Conservation (phyloP, 2,797 vertebrate genomes). For the Dipus sagitta region DNA sequence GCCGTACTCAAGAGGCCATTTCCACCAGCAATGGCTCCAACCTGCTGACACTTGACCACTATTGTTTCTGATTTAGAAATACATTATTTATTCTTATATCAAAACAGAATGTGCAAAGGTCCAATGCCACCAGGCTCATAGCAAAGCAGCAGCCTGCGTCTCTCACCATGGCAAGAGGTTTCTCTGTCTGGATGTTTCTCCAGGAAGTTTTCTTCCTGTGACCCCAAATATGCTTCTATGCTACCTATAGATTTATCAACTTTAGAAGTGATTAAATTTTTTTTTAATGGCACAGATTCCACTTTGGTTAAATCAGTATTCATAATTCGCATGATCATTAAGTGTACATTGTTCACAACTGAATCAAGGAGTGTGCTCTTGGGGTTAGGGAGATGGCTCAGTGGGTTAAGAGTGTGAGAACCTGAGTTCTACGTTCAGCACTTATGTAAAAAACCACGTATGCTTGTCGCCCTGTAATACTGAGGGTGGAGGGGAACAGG, state of each 20-base stretch:
- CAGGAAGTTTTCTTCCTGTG: background rate
- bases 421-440: too few relatives aligned
- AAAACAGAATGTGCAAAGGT: slow-evolving; percentile 7
- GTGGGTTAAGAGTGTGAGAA: too few relatives aligned
- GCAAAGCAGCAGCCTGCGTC: background rate
- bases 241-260: background rate
- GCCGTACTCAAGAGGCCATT: background rate
- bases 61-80: background rate
- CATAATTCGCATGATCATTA: background rate
- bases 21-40: background rate
- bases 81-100: slow-evolving; percentile 30
- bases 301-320: background rate
- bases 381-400: too few relatives aligned
- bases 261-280: background rate
- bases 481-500: too few relatives aligned
- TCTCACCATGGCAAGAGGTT: background rate
- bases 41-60: slow-evolving; percentile 34
- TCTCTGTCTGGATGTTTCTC: background rate
- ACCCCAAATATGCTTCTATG: background rate
- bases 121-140: background rate
- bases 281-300: background rate
- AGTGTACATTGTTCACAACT: too few relatives aligned
- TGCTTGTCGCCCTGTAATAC: too few relatives aligned
- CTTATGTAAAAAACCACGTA: too few relatives aligned
- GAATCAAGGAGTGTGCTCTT: background rate